A percentile compares a stretch with the other conserved stretches of the same genome.
Conservation (phyloP, 2,113 vertebrate species). For the Anguilla japonica region DNA sequence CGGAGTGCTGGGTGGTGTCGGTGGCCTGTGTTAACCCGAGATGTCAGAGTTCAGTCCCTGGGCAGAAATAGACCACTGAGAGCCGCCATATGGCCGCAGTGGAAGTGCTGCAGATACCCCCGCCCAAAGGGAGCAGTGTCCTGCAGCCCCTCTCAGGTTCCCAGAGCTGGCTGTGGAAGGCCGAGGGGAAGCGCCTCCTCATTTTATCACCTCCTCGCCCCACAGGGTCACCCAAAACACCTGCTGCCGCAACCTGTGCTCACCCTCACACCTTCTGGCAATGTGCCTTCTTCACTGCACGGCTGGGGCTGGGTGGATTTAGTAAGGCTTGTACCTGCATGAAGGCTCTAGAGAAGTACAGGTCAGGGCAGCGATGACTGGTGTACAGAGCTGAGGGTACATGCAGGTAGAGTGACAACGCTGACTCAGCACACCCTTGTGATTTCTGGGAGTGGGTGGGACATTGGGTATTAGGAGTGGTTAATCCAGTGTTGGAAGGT, state of each 20-base stretch:
- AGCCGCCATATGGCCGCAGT: background rate
- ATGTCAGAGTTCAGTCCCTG: slow-evolving; percentile 13
- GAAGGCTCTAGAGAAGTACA: background rate
- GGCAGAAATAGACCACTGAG: background rate
- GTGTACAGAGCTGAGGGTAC: background rate
- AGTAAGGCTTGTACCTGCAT: background rate
- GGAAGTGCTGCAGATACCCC: background rate
- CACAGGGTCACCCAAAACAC: background rate
- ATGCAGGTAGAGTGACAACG: background rate
- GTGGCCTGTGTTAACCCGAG: background rate
- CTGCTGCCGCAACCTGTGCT: background rate
- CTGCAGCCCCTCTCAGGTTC: background rate
- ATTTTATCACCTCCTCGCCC: background rate
- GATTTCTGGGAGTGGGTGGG: background rate
- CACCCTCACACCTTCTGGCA: background rate
- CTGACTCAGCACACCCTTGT: background rate
- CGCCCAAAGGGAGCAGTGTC: background rate
- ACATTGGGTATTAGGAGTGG: background rate
- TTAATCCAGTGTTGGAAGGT: background rate
- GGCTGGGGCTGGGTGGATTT: background rate
- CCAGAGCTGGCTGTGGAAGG: background rate
- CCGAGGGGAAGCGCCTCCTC: background rate
- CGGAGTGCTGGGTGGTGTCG: background rate
- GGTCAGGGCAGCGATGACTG: background rate
- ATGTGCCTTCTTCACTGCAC: background rate